A percentile compares a stretch with the other conserved stretches of the same genome.
phyloP scores from a whole-genome alignment of 2,113 vertebrate species.

The Orthochromis malagaraziensis region DNA sequence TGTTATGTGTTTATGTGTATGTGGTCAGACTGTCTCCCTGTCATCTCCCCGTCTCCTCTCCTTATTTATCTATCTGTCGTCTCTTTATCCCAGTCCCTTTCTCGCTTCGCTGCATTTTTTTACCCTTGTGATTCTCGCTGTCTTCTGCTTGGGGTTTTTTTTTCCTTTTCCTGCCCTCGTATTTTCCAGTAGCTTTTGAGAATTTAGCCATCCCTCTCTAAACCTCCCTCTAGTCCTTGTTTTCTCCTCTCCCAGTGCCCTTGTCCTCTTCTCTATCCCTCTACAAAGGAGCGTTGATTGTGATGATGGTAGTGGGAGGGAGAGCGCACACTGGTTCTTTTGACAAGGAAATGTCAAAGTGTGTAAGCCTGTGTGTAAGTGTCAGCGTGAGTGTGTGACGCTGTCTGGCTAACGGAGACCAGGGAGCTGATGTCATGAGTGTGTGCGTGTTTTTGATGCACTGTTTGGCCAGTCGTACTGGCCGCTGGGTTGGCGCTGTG shows the following conservation, averaged over 20 bases:
- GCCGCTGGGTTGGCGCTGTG: slow-evolving; percentile 30
- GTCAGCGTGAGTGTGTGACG: slow-evolving; percentile 23
- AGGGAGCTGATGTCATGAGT: slow-evolving; percentile 58
- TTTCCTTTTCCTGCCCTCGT: neutral
- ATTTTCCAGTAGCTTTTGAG: slow-evolving; percentile 39
- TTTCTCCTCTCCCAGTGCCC: slow-evolving; percentile 39
- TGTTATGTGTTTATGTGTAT: slow-evolving; percentile 14
- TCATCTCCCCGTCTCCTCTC: slow-evolving; percentile 54
- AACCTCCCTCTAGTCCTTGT: slow-evolving; percentile 10
- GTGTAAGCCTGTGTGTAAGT: slow-evolving; percentile 50
- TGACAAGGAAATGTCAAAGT: slow-evolving; percentile 73
- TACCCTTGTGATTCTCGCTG: slow-evolving; percentile 33
- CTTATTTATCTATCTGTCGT: slow-evolving; percentile 57
- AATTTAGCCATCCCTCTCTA: slow-evolving; percentile 34
- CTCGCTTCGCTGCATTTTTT: slow-evolving; percentile 42
- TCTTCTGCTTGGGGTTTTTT: neutral
- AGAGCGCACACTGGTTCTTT: slow-evolving; percentile 68
- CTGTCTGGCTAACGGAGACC: slow-evolving; percentile 43
- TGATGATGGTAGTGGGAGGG: slow-evolving; percentile 62
- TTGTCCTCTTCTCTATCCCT: slow-evolving; percentile 47
- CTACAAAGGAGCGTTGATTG: slow-evolving; percentile 71
- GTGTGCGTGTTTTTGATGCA: slow-evolving; percentile 38
- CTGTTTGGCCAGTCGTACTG: slow-evolving; percentile 47
- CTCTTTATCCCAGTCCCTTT: slow-evolving; percentile 46
- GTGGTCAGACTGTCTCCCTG: slow-evolving; percentile 49